Conservation (phyloP, 2,113 vertebrate species). For the Arizona elegans region DNA sequence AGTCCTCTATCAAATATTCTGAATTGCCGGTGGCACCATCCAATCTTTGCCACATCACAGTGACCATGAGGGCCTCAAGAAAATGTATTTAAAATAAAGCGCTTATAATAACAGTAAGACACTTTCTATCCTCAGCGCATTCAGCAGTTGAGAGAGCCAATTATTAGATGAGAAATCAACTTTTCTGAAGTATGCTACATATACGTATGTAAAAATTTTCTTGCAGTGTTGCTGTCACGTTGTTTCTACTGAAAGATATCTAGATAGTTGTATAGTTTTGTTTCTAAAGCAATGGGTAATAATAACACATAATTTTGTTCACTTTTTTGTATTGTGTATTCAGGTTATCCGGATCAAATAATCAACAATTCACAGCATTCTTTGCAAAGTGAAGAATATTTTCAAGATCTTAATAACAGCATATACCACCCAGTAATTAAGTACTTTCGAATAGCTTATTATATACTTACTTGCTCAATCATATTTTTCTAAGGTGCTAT, state of each 20-base stretch:
- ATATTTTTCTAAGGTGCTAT: background rate
- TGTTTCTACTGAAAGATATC: background rate
- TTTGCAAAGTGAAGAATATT: background rate
- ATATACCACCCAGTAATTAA: background rate
- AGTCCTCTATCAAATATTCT: background rate
- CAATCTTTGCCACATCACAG: background rate
- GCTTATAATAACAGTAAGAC: background rate
- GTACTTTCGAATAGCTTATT: background rate
- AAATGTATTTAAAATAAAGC: background rate
- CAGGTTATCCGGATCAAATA: background rate
- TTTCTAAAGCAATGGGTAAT: background rate
- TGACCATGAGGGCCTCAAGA: background rate
- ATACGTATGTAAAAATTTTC: background rate
- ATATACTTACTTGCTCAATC: rapidly evolving
- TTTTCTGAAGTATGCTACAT: background rate
- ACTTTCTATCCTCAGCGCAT: background rate
- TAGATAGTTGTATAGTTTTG: background rate
- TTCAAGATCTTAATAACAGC: background rate
- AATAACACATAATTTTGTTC: background rate
- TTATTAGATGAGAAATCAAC: conserved; percentile 5
- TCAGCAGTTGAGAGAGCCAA: background rate
- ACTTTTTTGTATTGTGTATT: background rate
- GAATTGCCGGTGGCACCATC: background rate
- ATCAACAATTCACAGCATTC: background rate
- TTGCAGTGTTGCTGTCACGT: background rate